Base-by-base conservation (phyloP, 2,113 vertebrate genomes). In the Melanotaenia duboulayi region DNA sequence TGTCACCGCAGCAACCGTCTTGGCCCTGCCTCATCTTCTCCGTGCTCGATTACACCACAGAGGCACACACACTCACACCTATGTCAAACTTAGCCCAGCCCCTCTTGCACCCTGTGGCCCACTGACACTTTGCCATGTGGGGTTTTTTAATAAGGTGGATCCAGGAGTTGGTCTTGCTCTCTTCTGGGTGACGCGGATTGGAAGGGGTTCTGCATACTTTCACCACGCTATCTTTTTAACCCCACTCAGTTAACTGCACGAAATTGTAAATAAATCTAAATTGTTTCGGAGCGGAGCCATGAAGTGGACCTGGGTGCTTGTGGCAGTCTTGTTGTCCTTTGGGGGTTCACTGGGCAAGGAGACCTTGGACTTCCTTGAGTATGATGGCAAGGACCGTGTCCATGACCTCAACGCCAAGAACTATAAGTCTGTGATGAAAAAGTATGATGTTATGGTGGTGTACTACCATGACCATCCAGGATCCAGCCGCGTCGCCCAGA, bases 361-460 rank as follows among this genome's bases (percentile, higher is more conserved):
- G 0, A 93, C 92, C 76, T 90, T 97, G 88, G 93, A 96, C 84
- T 94, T 96, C 81, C 96, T 95, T 0, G 91, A 95, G 69, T 96
- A 96, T 1, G 96, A 97, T 19, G 96, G 96, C 14, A 93, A 94
- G 87, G 95, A 97, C 90, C 95, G 96, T 0, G 96, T 97, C 71
- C 83, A 95, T 46, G 90, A 96, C 39, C 94, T 97, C 88, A 94
- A 92, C 37, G 63, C 85, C 60, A 96, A 96, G 90, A 97, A 97
- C 93, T 96, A 94, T 92, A 96, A 95, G 92, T 90, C 93, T 3
- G 86, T 96, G 80, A 95, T 97, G 94, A 96, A 95, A 94, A 96
- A 96, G 92, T 96, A 95, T 6, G 96, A 96, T 48, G 92, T 96
- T 49, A 93, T 97, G 92, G 95, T 96, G 2, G 92, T 97, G 59